phyloP scores from a whole-genome alignment of 2,797 vertebrate species.

The Onychomys torridus region DNA sequence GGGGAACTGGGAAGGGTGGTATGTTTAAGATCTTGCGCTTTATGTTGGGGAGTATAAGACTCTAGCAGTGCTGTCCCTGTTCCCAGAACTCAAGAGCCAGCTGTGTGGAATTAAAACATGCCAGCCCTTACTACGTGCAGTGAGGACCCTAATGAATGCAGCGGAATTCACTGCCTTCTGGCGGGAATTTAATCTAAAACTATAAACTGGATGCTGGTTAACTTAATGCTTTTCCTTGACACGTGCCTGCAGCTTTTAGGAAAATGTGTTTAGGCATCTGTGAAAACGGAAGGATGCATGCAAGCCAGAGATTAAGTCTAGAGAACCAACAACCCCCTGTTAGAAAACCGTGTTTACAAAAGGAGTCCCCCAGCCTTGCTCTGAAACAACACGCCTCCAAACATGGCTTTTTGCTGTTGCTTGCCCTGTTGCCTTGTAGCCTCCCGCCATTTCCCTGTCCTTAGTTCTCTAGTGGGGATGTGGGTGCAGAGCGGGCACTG shows the following conservation, averaged over 20 bases:
- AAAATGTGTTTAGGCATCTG: neutral
- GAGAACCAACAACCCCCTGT: neutral
- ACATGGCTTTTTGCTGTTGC: neutral
- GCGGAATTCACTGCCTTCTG: neutral
- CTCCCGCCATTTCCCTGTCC: neutral
- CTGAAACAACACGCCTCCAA: neutral
- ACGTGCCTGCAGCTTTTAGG: neutral
- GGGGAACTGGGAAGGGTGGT: neutral
- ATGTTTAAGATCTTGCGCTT: neutral
- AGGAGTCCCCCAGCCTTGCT: rapidly evolving
- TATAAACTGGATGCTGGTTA: conserved; percentile 1
- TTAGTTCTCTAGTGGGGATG: neutral
- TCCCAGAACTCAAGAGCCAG: neutral
- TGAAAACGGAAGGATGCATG: neutral
- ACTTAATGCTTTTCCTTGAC: conserved; percentile 32
- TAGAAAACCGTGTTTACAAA: neutral
- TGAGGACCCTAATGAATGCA: neutral
- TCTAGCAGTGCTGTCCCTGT: neutral
- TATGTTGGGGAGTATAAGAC: neutral
- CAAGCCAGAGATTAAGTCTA: neutral
- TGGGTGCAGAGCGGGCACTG: neutral
- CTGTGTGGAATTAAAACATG: neutral
- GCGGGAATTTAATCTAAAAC: neutral
- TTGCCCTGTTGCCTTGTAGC: neutral
- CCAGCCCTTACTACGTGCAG: neutral